Conservation (phyloP, 2,888 invertebrate species). For the Hirtodrosophila duncani region DNA sequence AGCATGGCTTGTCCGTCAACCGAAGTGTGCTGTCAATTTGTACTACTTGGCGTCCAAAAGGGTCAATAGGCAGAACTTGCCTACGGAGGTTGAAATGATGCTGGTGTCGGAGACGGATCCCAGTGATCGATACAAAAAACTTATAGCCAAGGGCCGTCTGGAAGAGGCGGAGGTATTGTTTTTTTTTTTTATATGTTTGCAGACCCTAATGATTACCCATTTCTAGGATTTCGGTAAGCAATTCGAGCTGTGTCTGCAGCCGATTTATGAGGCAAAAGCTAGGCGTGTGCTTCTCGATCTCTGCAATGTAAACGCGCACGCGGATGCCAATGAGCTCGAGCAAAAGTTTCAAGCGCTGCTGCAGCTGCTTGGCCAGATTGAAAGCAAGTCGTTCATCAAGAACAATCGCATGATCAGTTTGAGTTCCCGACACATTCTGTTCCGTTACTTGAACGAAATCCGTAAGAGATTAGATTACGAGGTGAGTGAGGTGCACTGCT, state of each 20-base stretch:
- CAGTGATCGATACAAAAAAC: slow-evolving; percentile 75
- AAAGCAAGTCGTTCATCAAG: slow-evolving; percentile 73
- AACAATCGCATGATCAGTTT: slow-evolving; percentile 72
- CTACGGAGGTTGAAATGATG: slow-evolving; percentile 76
- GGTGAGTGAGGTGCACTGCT: too few species aligned
- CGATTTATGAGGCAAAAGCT: slow-evolving; percentile 76
- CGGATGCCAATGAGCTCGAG: slow-evolving; percentile 44
- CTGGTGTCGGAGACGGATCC: slow-evolving; percentile 77
- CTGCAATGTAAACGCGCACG: slow-evolving; percentile 50
- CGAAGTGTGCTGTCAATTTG: slow-evolving; percentile 75
- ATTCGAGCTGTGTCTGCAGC: slow-evolving; percentile 76
- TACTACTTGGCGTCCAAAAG: slow-evolving; percentile 74
- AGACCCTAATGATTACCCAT: not conserved
- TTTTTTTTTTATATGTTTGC: not conserved
- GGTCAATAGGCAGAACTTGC: slow-evolving; percentile 43
- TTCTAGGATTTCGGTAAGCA: slow-evolving; percentile 74
- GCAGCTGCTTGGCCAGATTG: slow-evolving; percentile 62
- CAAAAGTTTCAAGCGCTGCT: slow-evolving; percentile 63
- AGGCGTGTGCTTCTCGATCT: slow-evolving; percentile 70
- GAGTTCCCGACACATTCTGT: slow-evolving; percentile 67
- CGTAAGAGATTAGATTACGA: slow-evolving; percentile 71
- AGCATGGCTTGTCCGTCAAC: slow-evolving; percentile 76
- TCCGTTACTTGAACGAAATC: slow-evolving; percentile 70
- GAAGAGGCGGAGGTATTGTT: slow-evolving; percentile 76
- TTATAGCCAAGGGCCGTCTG: slow-evolving; percentile 76